Conservation (phyloP, 1,140 invertebrate genomes). For the Plectrocnemia conspersa region DNA sequence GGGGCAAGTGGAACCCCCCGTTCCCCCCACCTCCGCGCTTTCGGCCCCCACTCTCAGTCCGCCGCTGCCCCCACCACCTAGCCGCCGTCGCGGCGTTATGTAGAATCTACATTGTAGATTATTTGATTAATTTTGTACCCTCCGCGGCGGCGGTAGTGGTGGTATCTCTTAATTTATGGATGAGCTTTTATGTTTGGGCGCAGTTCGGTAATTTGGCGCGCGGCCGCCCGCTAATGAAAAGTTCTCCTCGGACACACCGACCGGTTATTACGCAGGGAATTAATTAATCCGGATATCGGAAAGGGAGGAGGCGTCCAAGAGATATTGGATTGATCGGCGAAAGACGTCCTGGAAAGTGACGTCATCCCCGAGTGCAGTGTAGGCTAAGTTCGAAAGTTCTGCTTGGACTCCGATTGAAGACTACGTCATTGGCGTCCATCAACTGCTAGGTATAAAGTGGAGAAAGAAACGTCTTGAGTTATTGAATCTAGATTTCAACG, state of each 20-base stretch:
- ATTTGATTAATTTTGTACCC: constrained; percentile 37
- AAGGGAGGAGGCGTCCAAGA: not conserved
- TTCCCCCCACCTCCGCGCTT: not conserved
- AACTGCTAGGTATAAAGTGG: too few species aligned
- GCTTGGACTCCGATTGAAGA: too few species aligned
- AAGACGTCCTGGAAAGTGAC: not conserved
- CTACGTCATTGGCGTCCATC: too few species aligned
- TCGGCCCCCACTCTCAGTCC: not conserved
- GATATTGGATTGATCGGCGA: constrained; percentile 18
- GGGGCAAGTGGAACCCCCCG: not conserved
- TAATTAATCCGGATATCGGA: constrained; percentile 27
- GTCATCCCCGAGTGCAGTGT: not conserved
- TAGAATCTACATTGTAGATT: too few species aligned
- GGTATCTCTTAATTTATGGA: constrained; percentile 37
- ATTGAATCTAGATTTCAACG: too few species aligned
- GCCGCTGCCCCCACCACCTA: not conserved
- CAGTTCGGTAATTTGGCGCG: constrained; percentile 34
- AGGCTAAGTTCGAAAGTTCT: too few species aligned
- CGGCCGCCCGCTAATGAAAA: constrained; percentile 28
- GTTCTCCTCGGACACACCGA: constrained; percentile 32
- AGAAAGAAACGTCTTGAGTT: too few species aligned
- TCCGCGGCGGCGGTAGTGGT: too few species aligned
- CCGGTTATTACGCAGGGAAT: constrained; percentile 27
- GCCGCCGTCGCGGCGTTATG: constrained; percentile 26
- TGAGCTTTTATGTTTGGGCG: constrained; percentile 36